Evolutionary conservation across 1,140 invertebrate species (phyloP).

Genomic region (Paralvinella palmiformis): DNA sequence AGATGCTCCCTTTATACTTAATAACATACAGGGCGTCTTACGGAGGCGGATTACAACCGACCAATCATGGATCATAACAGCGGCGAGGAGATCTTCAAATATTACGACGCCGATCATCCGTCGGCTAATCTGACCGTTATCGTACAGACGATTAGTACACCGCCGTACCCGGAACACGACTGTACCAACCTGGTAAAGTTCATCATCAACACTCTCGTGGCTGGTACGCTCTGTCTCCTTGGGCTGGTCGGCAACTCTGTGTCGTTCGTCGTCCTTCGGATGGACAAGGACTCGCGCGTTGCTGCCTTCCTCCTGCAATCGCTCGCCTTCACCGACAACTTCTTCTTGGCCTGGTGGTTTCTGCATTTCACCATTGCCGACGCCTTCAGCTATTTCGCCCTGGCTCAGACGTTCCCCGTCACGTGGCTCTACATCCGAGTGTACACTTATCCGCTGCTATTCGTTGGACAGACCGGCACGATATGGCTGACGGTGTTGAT

Average conservation of each 20-base stretch:
- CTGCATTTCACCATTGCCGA: conserved; percentile 14
- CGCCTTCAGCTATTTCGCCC: conserved; percentile 4
- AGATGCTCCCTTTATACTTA: too few relatives aligned
- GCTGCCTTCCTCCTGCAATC: conserved; percentile 10
- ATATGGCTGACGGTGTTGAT: conserved; percentile 17
- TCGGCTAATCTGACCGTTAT: too few relatives aligned
- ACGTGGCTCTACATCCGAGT: conserved; percentile 13
- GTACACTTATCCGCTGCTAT: conserved; percentile 13
- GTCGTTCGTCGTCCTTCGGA: conserved; percentile 7
- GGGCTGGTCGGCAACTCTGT: conserved; percentile 13
- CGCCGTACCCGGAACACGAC: not conserved
- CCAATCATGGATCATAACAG: too few relatives aligned
- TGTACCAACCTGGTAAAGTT: not conserved
- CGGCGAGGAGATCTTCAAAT: too few relatives aligned
- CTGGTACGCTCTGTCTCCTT: conserved; percentile 9
- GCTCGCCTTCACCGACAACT: conserved; percentile 12
- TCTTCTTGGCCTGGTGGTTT: conserved; percentile 11
- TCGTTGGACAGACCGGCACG: conserved; percentile 10
- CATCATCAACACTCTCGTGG: conserved; percentile 11
- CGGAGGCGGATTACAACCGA: too few relatives aligned
- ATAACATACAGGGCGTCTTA: too few relatives aligned
- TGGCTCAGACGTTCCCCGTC: not conserved
- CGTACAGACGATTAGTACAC: not conserved
- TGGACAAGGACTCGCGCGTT: conserved; percentile 9
- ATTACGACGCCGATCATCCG: too few relatives aligned